Evolutionary conservation across 2,797 vertebrate genomes (phyloP).

Genomic region (Astyanax mexicanus): DNA sequence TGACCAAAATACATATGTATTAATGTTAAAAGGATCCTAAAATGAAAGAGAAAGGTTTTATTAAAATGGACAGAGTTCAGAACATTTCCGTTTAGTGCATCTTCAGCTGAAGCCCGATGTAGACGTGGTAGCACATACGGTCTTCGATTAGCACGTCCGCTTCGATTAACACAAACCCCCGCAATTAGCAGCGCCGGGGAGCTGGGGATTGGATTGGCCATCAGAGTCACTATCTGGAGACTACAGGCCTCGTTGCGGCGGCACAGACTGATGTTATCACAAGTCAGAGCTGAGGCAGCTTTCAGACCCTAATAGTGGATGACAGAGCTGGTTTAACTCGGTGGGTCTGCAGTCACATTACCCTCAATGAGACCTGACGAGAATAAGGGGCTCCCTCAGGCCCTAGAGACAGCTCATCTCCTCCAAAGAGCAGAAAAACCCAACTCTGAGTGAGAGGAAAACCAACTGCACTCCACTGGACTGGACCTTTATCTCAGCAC

Average conservation of each 20-base stretch:
- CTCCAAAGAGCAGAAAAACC: constrained; percentile 19
- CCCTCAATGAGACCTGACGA: constrained; percentile 38
- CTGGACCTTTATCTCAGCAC: background rate
- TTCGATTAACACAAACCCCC: constrained; percentile 7
- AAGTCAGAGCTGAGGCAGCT: constrained; percentile 26
- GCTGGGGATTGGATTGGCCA: constrained; percentile 13
- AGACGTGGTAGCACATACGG: constrained; percentile 9
- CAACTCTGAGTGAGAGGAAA: constrained; percentile 18
- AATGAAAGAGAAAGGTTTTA: background rate
- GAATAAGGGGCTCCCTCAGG: constrained; percentile 21
- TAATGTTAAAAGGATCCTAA: constrained; percentile 28
- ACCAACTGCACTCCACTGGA: constrained; percentile 16
- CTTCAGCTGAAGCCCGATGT: constrained; percentile 2
- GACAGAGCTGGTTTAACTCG: constrained; percentile 30
- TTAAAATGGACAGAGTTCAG: background rate
- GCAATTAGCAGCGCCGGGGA: constrained; percentile 24
- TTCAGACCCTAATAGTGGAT: constrained; percentile 6
- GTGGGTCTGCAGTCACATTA: constrained; percentile 16
- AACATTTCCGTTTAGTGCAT: background rate
- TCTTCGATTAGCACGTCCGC: constrained; percentile 5
- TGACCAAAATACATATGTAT: no score
- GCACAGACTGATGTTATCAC: constrained; percentile 48
- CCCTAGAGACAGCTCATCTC: constrained; percentile 20
- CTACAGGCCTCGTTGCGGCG: constrained; percentile 14
- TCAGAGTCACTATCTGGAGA: constrained; percentile 36